Evolutionary conservation across 2,797 vertebrate genomes (phyloP).

Genomic region (Remorina albescens): DNA sequence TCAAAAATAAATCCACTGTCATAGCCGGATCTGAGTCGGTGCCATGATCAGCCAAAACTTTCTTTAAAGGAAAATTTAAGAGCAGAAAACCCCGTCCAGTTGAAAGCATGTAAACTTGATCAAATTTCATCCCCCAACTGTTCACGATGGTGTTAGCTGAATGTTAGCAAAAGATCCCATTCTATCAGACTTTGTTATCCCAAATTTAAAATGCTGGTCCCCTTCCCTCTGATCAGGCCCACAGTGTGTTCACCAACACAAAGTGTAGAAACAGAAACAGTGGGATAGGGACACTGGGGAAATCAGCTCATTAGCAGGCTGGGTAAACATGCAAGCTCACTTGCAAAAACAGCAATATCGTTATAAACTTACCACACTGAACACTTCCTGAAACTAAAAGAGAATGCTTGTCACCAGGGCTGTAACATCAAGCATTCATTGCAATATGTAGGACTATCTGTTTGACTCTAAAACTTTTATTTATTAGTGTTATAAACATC

Average conservation of each 20-base stretch:
- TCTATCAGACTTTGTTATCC: conserved; percentile 19
- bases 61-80: conserved; percentile 8
- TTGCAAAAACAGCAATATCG: conserved; percentile 47
- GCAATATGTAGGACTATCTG: not conserved
- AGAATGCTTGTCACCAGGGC: conserved; percentile 71
- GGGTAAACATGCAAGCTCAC: conserved; percentile 64
- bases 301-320: conserved; percentile 69
- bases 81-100: conserved; percentile 30
- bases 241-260: conserved; percentile 53
- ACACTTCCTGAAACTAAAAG: conserved; percentile 84
- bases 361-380: conserved; percentile 79
- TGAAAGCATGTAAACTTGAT: conserved; percentile 36
- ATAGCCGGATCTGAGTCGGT: not conserved
- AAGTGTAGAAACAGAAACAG: conserved; percentile 60
- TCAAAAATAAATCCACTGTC: conserved; percentile 12
- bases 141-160: conserved; percentile 44
- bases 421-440: conserved; percentile 9
- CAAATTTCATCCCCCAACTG: conserved; percentile 9
- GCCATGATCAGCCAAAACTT: not conserved
- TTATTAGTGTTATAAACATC: not conserved
- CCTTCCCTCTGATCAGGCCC: conserved; percentile 61
- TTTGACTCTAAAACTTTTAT: not conserved
- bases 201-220: conserved; percentile 25
- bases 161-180: conserved; percentile 29
- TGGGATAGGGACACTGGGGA: conserved; percentile 23